Base-by-base conservation (phyloP, 2,113 vertebrate species). In the Tylochromis polylepis region DNA sequence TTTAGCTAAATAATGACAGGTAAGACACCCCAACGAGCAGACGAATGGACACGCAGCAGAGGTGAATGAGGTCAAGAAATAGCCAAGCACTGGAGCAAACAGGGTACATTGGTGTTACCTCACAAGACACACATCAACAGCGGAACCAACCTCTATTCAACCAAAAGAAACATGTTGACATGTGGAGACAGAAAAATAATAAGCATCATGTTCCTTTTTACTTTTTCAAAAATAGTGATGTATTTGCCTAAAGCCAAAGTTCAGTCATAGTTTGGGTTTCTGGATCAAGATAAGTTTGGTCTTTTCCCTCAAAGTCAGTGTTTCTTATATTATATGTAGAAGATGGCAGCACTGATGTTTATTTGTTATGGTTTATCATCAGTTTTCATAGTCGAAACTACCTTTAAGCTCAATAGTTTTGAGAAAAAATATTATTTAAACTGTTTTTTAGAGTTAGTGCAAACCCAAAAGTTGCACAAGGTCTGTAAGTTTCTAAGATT, bases 1-100 rank as follows among this genome's bases (percentile, higher is more conserved):
- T 88, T 36, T 80, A 91, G 85, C 86, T 22, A 46, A 80, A 84
- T 80, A 58, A 60, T 92, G 91, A 93, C 84, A 93, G 92, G 90
- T 91, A 90, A 88, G 87, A 79, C 43, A 75, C 70, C 16, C 29
- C 4, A 27, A 75, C 53, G 85, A 88, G 60, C 85, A 80, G 85
- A 29, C 18, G 56, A 16, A 41, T 56, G 65, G 75, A 49, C 34
- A 38, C 31, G 36, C 87, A 80, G 82, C 72, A 59, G n/a, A 43
- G 81, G 80, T 86, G 86, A 82, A 14, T 29, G 83, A 70, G 81
- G 80, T 85, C 89, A 81, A 85, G 72, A 72, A 5, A 6, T 77
- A 84, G 49, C 31, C 51, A 31, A 67, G 85, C 24, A 80, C 57
- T 51, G 72, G 60, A 29, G 53, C 49, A 77, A 79, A 81, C 51